Evolutionary conservation across 1,140 invertebrate species (phyloP).

Genomic region (Chironomus tepperi): DNA sequence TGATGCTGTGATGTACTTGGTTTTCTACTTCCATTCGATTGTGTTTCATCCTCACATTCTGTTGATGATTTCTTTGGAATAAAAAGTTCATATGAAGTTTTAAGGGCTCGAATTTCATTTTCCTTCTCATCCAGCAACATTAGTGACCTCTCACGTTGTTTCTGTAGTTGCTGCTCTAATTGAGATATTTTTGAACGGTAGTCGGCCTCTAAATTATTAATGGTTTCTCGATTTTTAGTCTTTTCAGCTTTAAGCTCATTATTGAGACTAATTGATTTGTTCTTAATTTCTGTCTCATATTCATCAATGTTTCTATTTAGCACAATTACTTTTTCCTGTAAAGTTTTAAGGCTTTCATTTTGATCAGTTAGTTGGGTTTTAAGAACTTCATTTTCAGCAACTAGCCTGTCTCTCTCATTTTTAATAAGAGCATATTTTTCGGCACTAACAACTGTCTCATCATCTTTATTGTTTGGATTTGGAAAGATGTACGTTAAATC

Average conservation of each 20-base stretch:
- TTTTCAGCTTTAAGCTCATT: slow-evolving; percentile 45
- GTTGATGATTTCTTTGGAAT: slow-evolving; percentile 35
- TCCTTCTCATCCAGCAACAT: slow-evolving; percentile 71
- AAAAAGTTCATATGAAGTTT: slow-evolving; percentile 49
- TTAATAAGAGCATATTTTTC: slow-evolving; percentile 43
- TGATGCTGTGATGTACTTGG: not conserved
- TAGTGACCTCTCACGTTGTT: slow-evolving; percentile 68
- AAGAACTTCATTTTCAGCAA: slow-evolving; percentile 37
- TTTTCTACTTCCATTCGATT: slow-evolving; percentile 29
- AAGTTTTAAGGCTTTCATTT: slow-evolving; percentile 49
- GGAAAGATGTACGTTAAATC: slow-evolving; percentile 45
- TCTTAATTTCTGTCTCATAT: slow-evolving; percentile 45
- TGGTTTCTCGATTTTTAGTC: slow-evolving; percentile 49
- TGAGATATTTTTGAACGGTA: slow-evolving; percentile 49
- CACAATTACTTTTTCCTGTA: slow-evolving; percentile 55
- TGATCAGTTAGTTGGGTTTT: slow-evolving; percentile 43
- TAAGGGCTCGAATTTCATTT: slow-evolving; percentile 59
- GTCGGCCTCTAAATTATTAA: slow-evolving; percentile 44
- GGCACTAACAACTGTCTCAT: slow-evolving; percentile 38
- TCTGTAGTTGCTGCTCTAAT: slow-evolving; percentile 65
- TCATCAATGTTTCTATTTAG: slow-evolving; percentile 52
- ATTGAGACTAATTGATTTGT: slow-evolving; percentile 43
- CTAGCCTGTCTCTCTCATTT: slow-evolving; percentile 41
- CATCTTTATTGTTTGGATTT: slow-evolving; percentile 24
- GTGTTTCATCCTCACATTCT: slow-evolving; percentile 36